These are phyloP conservation scores for Troides aeacus DNA, from an alignment of 2,888 invertebrate species.

Conservation along the genomic window DNA sequence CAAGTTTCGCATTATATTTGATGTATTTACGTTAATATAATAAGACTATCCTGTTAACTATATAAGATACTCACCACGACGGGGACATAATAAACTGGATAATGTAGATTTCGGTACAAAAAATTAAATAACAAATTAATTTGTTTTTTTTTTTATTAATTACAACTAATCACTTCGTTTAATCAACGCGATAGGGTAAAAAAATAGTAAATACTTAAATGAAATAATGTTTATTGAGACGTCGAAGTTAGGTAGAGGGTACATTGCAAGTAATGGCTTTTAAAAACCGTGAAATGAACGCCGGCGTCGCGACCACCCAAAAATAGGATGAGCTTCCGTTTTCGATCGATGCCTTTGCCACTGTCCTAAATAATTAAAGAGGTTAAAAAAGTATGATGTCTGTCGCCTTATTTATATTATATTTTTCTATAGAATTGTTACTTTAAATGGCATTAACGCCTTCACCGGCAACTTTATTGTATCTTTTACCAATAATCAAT, in stretches of 20 bases:
- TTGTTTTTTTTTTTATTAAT: background rate
- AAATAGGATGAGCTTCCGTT: conserved; percentile 46
- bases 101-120: background rate
- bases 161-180: conserved; percentile 17
- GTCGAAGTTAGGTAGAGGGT: background rate
- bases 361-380: conserved; percentile 18
- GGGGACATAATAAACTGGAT: background rate
- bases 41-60: too few species aligned
- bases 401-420: too few species aligned
- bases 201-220: conserved; percentile 12
- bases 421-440: too few species aligned
- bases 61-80: too few species aligned
- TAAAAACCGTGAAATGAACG: conserved; percentile 72
- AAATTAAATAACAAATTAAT: background rate
- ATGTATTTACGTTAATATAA: too few species aligned
- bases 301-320: conserved; percentile 66
- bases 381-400: background rate
- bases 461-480: too few species aligned
- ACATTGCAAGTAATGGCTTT: conserved; percentile 40
- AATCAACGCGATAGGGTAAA: conserved; percentile 15
- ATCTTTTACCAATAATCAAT: too few species aligned
- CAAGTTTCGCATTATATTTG: too few species aligned
- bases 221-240: conserved; percentile 19
- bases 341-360: conserved; percentile 29
- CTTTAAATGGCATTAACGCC: too few species aligned